Evolutionary conservation across 2,797 vertebrate genomes (phyloP).

Genomic region (Todus mexicanus): DNA sequence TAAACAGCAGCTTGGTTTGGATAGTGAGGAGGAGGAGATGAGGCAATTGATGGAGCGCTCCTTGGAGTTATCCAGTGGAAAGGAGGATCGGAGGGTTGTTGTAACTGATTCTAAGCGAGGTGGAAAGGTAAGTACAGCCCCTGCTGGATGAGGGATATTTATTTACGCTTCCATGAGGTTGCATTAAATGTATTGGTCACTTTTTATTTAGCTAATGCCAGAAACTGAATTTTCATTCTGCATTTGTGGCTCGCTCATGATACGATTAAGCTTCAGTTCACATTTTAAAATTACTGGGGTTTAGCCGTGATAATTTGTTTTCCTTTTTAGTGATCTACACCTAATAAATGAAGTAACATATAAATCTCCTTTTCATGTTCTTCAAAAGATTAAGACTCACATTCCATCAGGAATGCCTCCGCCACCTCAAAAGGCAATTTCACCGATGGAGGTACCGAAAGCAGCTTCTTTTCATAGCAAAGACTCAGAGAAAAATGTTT

Average conservation of each 20-base stretch:
- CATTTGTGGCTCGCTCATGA: not conserved
- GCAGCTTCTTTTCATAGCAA: not conserved
- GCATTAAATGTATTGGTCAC: not conserved
- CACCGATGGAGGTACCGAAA: not conserved
- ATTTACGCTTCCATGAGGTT: not conserved
- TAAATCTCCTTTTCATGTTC: not conserved
- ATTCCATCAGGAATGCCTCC: not conserved
- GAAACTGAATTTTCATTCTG: not conserved
- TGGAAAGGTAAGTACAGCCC: conserved; percentile 8
- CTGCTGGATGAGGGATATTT: not conserved
- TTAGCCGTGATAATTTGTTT: not conserved
- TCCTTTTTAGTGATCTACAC: not conserved
- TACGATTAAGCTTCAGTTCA: not conserved
- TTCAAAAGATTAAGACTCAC: not conserved
- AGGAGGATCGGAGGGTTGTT: not conserved
- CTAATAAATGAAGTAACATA: not conserved
- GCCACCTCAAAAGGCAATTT: not conserved
- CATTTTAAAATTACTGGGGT: not conserved
- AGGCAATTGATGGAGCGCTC: conserved; percentile 68
- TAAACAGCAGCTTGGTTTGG: conserved; percentile 44
- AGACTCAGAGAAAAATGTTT: not conserved
- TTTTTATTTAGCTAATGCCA: not conserved
- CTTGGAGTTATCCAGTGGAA: conserved; percentile 54
- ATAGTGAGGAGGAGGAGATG: conserved; percentile 82
- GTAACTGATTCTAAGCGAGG: not conserved